Base-by-base conservation (phyloP, 1,140 invertebrate species). In the Propsilocerus akamusi region DNA sequence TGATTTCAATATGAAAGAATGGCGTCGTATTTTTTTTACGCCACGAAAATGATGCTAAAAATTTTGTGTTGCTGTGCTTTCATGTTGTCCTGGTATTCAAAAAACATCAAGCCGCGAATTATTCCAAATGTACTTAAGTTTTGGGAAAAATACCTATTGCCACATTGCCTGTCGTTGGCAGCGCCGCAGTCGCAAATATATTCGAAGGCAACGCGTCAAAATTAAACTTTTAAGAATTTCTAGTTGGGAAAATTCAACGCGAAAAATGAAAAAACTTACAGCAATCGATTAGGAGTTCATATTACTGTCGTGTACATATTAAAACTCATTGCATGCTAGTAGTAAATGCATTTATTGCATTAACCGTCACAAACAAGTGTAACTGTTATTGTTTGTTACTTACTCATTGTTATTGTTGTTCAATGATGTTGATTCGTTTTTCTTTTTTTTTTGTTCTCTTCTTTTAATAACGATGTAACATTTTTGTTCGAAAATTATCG, bases 211-310 rank as follows among this genome's bases (percentile, higher is more conserved):
- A 17, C 32, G 14, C 28, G 32, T 14, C 32, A 37, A 37, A 37
- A 12, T 1, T 37, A 37, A 17, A 37, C 32, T 14, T 37, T 12
- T 14, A 17, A n/a, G n/a, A n/a, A n/a, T n/a, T n/a, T n/a, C n/a
- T n/a, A n/a, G n/a, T 41, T 41, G 34, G 34, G 34, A 41, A 41
- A 41, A 20, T 41, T 41, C 32, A 17, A n/a, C 32, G 32, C 14
- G 32, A 37, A 37, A 34, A 37, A 37, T 37, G 32, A 37, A 41
- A 41, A 41, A 41, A 41, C 34, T 41, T 41, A 41, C 34, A 41
- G 34, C 34, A 41, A 41, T 41, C 14, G 34, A 41, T 41, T 41
- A 41, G 34, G 34, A 41, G 34, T 41, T 41, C 34, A 41, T 41
- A 41, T 41, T 41, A 20, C 12, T 12, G 22, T 41, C 17, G 17